Evolutionary conservation across 2,113 vertebrate genomes (phyloP), one percentile per base, ranked within the genome.

Genomic region (Bos indicus): DNA sequence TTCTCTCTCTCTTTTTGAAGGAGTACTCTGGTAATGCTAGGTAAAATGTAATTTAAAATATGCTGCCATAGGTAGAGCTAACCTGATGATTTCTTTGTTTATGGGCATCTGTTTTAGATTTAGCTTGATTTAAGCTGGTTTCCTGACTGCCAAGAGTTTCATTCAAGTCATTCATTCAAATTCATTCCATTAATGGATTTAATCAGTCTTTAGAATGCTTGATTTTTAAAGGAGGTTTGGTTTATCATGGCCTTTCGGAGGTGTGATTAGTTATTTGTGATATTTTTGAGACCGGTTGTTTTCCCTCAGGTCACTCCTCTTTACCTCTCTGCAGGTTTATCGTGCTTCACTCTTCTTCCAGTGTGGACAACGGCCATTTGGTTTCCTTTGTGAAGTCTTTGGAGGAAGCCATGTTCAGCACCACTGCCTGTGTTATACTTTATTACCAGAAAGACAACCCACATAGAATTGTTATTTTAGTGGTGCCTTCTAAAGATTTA

Each of bases 401-500:
- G 95, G 99, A 99, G 98, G 98, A 99, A 91, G 98, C 98, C 14
- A 96, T 98, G 17, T 23, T 28, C 91, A 98, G 98, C 94, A 99
- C 97, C 2, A 95, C 96, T 15, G 99, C 99, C 82, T 99, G 99
- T 0, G 48, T 99, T 4, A 46, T 99, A 33, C 93, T 99, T 14
- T 98, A 98, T 93, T 97, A 62, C 5, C 97, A 97, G 83, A 99
- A 43, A 86, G 98, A 99, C 15, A 98, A 99, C 48, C 99, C 99
- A 7, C 94, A 97, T 1, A 60, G 94, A 83, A 97, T 98, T 28
- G 95, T 99, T 71, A 98, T 99, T 97, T 97, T 98, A 7, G 94
- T 98, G 6, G 98, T 99, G 83, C 98, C 99, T 43, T 99, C 99
- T 88, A 99, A 99, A 95, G 99, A 99, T 92, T 98, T 99, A 97